phyloP scores from a whole-genome alignment of 2,888 invertebrate genomes.

The Dexiosoma caninum region DNA sequence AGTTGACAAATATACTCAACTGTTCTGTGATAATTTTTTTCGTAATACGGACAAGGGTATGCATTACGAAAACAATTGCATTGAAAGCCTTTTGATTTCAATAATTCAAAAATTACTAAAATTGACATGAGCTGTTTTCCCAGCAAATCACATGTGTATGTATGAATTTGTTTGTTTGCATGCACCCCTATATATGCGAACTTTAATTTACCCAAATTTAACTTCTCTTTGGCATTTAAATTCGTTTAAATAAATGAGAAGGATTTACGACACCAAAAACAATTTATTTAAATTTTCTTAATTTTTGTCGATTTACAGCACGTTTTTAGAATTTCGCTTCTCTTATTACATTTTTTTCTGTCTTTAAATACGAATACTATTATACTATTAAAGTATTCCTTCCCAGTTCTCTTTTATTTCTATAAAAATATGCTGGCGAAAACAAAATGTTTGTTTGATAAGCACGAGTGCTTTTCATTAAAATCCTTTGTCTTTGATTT shows the following conservation, averaged over 20 bases:
- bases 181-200: no score
- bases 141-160: no score
- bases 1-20: no score
- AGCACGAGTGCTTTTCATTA: constrained; percentile 47
- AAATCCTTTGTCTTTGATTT: constrained; percentile 39
- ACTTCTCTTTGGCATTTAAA: constrained; percentile 2
- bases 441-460: constrained; percentile 39
- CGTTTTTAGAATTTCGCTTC: constrained; percentile 28
- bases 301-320: constrained; percentile 50
- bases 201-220: not conserved
- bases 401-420: no score
- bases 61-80: no score
- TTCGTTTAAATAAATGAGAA: not conserved
- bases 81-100: no score
- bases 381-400: no score
- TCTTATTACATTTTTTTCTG: constrained; percentile 17
- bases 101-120: no score
- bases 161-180: no score
- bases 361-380: not conserved
- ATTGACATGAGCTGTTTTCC: no score
- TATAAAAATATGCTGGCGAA: constrained; percentile 37
- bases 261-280: not conserved
- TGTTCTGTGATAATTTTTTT: no score
- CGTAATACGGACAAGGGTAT: no score
- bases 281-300: constrained; percentile 22